A percentile compares a stretch with the other conserved stretches of the same genome.
Conservation (phyloP, 2,113 vertebrate species). For the Pteropus alecto region DNA sequence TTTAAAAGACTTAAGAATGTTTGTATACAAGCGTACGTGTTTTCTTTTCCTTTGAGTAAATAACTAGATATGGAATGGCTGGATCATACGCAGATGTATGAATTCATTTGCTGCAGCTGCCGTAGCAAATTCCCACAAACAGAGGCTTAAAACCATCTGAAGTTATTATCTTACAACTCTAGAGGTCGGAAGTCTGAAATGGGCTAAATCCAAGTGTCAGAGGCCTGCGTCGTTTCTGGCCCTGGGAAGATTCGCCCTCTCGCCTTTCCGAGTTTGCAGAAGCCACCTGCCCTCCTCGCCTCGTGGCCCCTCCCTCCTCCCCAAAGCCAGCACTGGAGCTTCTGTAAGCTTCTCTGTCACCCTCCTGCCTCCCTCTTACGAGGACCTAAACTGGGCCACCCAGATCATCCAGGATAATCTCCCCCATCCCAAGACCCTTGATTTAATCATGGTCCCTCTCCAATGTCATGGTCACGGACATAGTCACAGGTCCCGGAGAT, state of each 20-base stretch:
- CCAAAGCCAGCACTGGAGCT: neutral
- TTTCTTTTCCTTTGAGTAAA: neutral
- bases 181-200: neutral
- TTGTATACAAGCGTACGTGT: neutral
- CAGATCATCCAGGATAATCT: neutral
- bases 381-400: neutral
- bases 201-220: neutral
- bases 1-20: neutral
- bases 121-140: neutral
- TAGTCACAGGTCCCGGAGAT: neutral
- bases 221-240: neutral
- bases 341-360: neutral
- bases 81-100: neutral
- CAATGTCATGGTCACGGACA: neutral
- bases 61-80: neutral
- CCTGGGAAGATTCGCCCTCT: neutral
- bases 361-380: neutral
- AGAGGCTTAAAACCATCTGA: neutral
- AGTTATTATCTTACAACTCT: neutral
- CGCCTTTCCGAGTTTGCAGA: neutral
- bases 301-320: neutral
- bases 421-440: neutral
- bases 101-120: neutral
- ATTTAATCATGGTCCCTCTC: neutral
- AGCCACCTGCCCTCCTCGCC: neutral